phyloP scores from a whole-genome alignment of 2,797 vertebrate genomes.

The Rhinogobio ventralis region DNA sequence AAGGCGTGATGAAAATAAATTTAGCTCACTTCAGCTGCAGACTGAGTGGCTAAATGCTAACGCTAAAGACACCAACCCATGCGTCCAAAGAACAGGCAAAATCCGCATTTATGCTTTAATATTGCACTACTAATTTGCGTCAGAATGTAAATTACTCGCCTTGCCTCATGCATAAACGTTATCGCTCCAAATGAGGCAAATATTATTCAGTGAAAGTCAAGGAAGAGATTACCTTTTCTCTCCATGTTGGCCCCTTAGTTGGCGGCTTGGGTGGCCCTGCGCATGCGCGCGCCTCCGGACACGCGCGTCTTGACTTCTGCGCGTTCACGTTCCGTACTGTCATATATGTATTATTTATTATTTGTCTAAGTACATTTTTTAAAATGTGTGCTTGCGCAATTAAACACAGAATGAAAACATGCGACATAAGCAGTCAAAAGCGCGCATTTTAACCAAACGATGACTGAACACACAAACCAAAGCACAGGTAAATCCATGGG shows the following conservation, averaged over 20 bases:
- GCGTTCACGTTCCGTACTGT: neutral
- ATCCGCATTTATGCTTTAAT: neutral
- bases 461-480: neutral
- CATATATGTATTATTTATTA: neutral
- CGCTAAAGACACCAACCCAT: slow-evolving; percentile 59
- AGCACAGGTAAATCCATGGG: neutral
- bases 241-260: slow-evolving; percentile 80
- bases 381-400: neutral
- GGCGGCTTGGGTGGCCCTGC: slow-evolving; percentile 66
- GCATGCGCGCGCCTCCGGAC: slow-evolving; percentile 60
- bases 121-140: neutral
- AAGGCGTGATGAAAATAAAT: slow-evolving; percentile 18
- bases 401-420: neutral
- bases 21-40: slow-evolving; percentile 25
- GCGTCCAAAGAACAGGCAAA: neutral
- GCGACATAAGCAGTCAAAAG: neutral
- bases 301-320: slow-evolving; percentile 15
- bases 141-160: neutral
- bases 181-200: neutral
- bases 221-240: slow-evolving; percentile 81
- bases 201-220: slow-evolving; percentile 16
- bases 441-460: neutral
- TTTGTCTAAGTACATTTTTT: neutral
- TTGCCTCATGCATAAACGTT: neutral
- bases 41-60: slow-evolving; percentile 45